Evolutionary conservation across 2,113 vertebrate species (phyloP), one percentile per base, ranked within the genome.

Genomic region (Pongo pygmaeus): DNA sequence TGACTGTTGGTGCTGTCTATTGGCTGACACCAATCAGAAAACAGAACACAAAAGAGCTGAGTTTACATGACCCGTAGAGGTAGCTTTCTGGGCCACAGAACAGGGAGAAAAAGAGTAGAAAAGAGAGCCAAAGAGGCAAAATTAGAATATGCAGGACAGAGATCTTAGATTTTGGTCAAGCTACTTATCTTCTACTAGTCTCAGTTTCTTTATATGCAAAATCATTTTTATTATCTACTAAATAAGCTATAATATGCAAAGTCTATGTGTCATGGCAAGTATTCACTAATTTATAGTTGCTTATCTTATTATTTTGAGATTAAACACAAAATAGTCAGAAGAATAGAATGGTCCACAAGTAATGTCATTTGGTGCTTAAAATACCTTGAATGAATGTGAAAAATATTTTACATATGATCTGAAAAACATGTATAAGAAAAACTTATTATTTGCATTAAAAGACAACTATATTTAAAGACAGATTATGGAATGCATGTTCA

Each of bases 401-500:
- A 78, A 25, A n/a, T 13, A 1, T 75, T 92, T 50, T 79, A 25
- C 32, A 46, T 50, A 55, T 80, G 43, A 84, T 59, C 23, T 84
- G 3, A 48, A 79, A 50, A 91, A 88, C 14, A n/a, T 2, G 7
- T 59, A 23, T 9, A 43, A 64, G 17, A 25, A 84, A 64, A 79
- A 8, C 61, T 20, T 69, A 57, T 77, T 61, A 81, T 87, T 79
- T 81, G 5, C 70, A 23, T 74, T 77, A 50, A 91, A 84, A 12
- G 74, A 16, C 32, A 95, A 69, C 38, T 23, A 32, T 74, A 55
- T 84, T 88, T 89, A 64, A 97, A 6, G 20, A 46, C 14, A 30
- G 18, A 3, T 84, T 46, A 22, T 4, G 57, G 77, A 70, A 84
- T 4, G 13, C 2, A 9, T 32, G 7, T 12, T 81, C 25, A 72